phyloP scores from a whole-genome alignment of 2,888 invertebrate genomes.

The Pteria penguin region DNA sequence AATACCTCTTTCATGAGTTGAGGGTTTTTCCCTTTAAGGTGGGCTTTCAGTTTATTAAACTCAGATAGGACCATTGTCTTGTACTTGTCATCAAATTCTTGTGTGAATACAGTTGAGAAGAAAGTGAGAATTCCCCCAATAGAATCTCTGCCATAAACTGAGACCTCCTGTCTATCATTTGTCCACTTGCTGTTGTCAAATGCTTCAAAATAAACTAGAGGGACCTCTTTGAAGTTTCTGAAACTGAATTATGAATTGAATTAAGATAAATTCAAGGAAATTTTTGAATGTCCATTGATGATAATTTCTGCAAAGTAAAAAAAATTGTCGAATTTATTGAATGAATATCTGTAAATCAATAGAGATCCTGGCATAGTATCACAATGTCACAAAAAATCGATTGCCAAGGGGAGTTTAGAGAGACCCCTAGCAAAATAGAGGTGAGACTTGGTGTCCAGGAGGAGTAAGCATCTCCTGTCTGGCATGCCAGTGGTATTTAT shows the following conservation, averaged over 20 bases:
- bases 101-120: neutral
- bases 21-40: neutral
- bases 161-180: neutral
- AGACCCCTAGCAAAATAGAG: neutral
- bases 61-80: neutral
- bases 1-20: neutral
- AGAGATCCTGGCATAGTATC: no score
- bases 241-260: neutral
- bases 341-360: no score
- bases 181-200: neutral
- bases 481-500: neutral
- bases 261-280: no score
- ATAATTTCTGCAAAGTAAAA: no score
- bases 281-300: no score
- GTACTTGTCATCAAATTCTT: neutral
- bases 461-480: neutral
- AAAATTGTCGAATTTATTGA: no score
- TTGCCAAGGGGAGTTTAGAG: neutral
- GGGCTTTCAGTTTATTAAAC: neutral
- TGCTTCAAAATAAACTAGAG: neutral
- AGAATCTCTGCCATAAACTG: neutral
- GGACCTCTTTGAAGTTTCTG: neutral
- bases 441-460: neutral
- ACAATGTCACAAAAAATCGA: no score
- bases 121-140: neutral